Evolutionary conservation across 2,113 vertebrate species (phyloP), one percentile per base, ranked within the genome.

Genomic region (Dolichotis patagonum): DNA sequence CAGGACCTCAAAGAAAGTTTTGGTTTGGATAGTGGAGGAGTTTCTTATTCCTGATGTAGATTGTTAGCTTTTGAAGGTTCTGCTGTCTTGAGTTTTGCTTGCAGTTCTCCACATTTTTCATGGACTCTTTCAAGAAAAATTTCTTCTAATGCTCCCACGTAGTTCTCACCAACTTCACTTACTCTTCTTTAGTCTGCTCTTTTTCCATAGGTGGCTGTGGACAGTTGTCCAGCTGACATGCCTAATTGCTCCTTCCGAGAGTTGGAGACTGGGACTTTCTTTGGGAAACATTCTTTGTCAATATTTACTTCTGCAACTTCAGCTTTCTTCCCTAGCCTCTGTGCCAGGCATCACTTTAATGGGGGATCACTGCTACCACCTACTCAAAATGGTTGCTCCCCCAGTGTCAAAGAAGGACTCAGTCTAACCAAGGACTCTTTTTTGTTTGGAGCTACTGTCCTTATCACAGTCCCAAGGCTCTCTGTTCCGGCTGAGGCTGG

Each of bases 131-230:
- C 99, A 62, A 99, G 99, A 89, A n/a, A n/a, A n/a, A 99, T 99
- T 97, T 99, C 99, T 96, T 99, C 99, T 63, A 99, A 98, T 0
- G 99, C 99, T 98, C 99, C 99, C 95, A 99, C 99, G 0, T 95
- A 98, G 49, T 99, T 99, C 94, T 99, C 98, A 83, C 98, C 98
- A 2, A 98, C 77, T 46, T 98, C 98, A 54, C 97, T 86, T 71
- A 92, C 91, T 81, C 96, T 97, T 99, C 99, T 97, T 97, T 97
- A 97, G 97, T 81, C 43, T 98, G 98, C 32, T 96, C n/a, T 43
- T 69, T 90, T 94, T 96, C 78, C 71, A 97, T 6, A 28, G 60
- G 28, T 62, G 8, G 7, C 24, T 62, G 7, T 62, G 60, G 24
- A 62, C 60, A 62, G 9, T 30, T 28, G 94, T 12, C 98, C 98